Evolutionary conservation across 2,888 invertebrate genomes (phyloP).

Genomic region (Lepidochitona cinerea): DNA sequence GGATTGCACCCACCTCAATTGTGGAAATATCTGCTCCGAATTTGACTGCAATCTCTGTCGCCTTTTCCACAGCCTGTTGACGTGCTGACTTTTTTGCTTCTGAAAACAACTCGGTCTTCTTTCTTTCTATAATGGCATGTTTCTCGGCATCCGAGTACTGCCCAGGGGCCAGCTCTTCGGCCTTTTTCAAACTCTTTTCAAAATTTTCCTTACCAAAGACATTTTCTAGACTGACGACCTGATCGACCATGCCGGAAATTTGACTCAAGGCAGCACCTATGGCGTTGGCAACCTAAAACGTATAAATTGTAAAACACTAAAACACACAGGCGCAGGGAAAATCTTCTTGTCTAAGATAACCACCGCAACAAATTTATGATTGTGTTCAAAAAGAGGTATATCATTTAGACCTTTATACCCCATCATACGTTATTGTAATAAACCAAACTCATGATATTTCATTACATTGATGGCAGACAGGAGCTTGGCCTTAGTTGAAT

Average conservation of each 20-base stretch:
- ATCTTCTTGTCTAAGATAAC: too few species aligned
- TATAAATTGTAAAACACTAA: background rate
- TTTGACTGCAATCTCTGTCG: slow-evolving; percentile 7
- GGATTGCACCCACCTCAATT: too few species aligned
- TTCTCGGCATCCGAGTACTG: background rate
- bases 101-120: background rate
- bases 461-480: too few species aligned
- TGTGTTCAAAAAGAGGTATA: too few species aligned
- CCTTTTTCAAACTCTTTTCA: slow-evolving; percentile 17
- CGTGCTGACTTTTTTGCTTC: background rate
- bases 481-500: too few species aligned
- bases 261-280: slow-evolving; percentile 67
- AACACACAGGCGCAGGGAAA: too few species aligned
- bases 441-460: too few species aligned
- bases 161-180: background rate
- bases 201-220: slow-evolving; percentile 29
- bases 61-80: background rate
- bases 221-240: slow-evolving; percentile 43
- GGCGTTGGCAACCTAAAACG: slow-evolving; percentile 64
- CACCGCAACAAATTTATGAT: too few species aligned
- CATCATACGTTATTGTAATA: too few species aligned
- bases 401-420: too few species aligned
- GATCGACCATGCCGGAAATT: slow-evolving; percentile 51
- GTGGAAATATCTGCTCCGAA: background rate
- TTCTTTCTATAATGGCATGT: background rate